Percentiles rank a stretch among this genome's conserved stretches.
These are phyloP conservation scores for Acromyrmex echinatior DNA, from an alignment of 1,140 invertebrate species.

Conservation along the genomic window DNA sequence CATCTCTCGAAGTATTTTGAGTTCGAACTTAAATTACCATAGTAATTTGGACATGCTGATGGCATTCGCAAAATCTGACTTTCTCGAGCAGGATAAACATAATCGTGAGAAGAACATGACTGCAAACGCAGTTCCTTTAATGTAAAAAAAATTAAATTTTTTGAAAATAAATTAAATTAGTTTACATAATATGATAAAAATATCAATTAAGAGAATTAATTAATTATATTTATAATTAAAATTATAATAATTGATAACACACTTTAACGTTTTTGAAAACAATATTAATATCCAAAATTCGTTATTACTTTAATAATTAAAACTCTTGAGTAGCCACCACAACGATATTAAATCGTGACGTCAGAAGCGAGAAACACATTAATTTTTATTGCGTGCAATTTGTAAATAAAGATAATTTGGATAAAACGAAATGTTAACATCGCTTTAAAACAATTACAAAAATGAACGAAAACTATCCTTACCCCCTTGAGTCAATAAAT, in stretches of 20 bases:
- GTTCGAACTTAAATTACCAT: slow-evolving; percentile 78
- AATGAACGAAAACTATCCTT: too few species aligned
- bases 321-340: too few species aligned
- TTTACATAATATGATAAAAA: slow-evolving; percentile 5
- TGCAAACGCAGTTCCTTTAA: slow-evolving; percentile 56
- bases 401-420: too few species aligned
- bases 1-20: slow-evolving; percentile 61
- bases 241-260: neutral
- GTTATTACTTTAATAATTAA: slow-evolving; percentile 28
- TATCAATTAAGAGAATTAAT: neutral
- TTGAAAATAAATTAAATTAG: neutral
- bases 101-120: slow-evolving; percentile 80
- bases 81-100: slow-evolving; percentile 75
- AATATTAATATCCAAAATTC: neutral
- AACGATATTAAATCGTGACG: too few species aligned
- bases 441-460: too few species aligned
- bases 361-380: too few species aligned
- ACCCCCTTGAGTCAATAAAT: too few species aligned
- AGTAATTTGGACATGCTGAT: slow-evolving; percentile 79
- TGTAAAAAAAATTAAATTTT: neutral
- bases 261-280: neutral
- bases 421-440: too few species aligned
- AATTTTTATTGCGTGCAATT: too few species aligned
- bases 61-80: slow-evolving; percentile 60
- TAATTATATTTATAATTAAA: slow-evolving; percentile 3